Conservation (phyloP, 2,113 vertebrate genomes). For the Sebastes schlegelii region DNA sequence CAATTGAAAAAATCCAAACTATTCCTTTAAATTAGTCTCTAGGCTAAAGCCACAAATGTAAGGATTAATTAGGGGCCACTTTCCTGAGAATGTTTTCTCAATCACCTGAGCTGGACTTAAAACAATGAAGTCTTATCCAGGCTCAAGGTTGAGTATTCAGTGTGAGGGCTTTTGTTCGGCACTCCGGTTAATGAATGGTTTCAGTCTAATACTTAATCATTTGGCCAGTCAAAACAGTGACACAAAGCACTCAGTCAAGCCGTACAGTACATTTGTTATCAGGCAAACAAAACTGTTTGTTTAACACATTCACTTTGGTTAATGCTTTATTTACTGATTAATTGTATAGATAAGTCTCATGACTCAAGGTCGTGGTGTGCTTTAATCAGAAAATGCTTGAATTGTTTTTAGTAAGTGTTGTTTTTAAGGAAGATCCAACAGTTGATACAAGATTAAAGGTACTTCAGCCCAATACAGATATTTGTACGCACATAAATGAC, state of each 20-base stretch:
- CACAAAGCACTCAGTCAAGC: slow-evolving; percentile 35
- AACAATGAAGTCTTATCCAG: slow-evolving; percentile 45
- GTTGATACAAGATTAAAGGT: background rate
- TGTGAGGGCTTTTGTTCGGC: slow-evolving; percentile 46
- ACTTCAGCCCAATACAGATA: background rate
- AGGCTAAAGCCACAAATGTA: background rate
- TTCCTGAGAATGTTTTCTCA: background rate
- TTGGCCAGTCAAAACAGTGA: slow-evolving; percentile 16
- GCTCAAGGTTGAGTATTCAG: slow-evolving; percentile 50
- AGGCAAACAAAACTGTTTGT: slow-evolving; percentile 41
- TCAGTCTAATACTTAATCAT: slow-evolving; percentile 32
- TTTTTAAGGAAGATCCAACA: background rate
- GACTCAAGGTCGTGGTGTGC: slow-evolving; percentile 12
- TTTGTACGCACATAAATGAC: background rate
- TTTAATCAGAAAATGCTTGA: background rate
- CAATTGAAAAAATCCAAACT: background rate
- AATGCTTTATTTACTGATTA: slow-evolving; percentile 26
- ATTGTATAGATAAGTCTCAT: slow-evolving; percentile 1
- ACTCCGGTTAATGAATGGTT: slow-evolving; percentile 67
- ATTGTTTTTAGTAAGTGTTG: background rate
- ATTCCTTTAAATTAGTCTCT: background rate
- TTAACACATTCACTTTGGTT: slow-evolving; percentile 29
- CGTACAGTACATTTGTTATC: slow-evolving; percentile 37
- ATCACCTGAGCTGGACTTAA: slow-evolving; percentile 17
- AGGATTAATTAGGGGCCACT: slow-evolving; percentile 3